Percentiles rank a stretch among this genome's conserved stretches.
Evolutionary conservation across 2,797 vertebrate genomes (phyloP).

Genomic region (Saguinus oedipus): DNA sequence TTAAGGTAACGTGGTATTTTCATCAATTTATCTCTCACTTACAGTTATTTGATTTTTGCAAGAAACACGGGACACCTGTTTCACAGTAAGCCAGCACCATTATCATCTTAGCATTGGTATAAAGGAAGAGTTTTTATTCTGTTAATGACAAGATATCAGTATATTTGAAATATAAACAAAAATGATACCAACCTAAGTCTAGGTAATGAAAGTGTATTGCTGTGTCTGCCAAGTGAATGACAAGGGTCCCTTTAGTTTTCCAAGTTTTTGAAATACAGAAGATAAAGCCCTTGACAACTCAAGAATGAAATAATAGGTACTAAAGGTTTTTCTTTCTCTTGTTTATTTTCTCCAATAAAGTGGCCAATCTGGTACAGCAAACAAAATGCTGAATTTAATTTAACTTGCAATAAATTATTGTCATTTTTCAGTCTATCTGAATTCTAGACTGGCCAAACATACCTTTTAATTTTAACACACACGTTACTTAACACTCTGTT

Average conservation of each 20-base stretch:
- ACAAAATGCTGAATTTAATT: neutral
- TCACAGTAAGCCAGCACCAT: neutral
- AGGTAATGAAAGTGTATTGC: neutral
- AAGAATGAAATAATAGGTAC: neutral
- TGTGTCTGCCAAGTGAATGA: neutral
- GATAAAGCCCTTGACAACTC: neutral
- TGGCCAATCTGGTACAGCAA: neutral
- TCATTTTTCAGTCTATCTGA: neutral
- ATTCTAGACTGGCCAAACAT: neutral
- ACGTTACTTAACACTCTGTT: neutral
- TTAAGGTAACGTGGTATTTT: neutral
- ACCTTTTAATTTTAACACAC: neutral
- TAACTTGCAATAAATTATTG: neutral
- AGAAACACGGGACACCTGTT: neutral
- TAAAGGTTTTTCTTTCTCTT: neutral
- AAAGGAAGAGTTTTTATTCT: neutral
- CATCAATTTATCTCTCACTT: neutral
- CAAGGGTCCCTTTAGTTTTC: neutral
- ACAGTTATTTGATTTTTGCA: neutral
- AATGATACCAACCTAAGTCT: neutral
- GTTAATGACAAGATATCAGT: neutral
- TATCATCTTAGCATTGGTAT: neutral
- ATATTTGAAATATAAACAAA: neutral
- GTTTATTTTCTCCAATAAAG: neutral
- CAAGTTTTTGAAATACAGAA: neutral